Conservation (phyloP, 2,113 vertebrate species). For the Calidris pygmaea region DNA sequence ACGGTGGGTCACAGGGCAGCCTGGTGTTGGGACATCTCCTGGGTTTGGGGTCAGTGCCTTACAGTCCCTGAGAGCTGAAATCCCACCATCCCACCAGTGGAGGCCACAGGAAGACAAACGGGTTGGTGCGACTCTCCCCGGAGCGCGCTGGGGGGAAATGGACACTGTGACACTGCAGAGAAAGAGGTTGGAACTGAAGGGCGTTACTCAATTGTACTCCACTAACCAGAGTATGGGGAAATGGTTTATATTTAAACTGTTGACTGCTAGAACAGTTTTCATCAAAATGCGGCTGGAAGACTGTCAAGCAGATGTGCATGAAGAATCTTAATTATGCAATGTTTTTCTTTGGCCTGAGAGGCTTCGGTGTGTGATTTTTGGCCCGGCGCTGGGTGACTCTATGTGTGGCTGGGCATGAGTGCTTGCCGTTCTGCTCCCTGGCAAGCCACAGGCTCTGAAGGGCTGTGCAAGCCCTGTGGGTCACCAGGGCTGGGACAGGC, state of each 20-base stretch:
- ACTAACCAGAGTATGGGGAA: not conserved
- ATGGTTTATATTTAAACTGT: not conserved
- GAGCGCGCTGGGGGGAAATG: accelerated
- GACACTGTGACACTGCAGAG: not conserved
- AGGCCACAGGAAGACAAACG: not conserved
- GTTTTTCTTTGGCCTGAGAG: slow-evolving; percentile 26
- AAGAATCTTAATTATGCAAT: not conserved
- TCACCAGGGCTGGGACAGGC: not conserved
- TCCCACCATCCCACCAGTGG: not conserved
- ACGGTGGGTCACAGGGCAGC: not conserved
- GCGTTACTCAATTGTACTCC: not conserved
- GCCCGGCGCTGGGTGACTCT: not conserved
- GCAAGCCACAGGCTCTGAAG: not conserved
- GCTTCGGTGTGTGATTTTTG: slow-evolving; percentile 16
- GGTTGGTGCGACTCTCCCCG: not conserved
- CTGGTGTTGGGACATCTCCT: not conserved
- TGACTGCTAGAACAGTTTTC: not conserved
- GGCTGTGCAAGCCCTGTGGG: accelerated
- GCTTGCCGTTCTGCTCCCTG: not conserved
- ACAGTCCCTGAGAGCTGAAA: not conserved
- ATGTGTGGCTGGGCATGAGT: not conserved
- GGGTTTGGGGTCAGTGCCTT: not conserved
- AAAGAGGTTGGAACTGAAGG: not conserved
- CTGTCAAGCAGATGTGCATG: slow-evolving; percentile 8
- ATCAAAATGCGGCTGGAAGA: not conserved